Base-by-base conservation (phyloP, 2,888 invertebrate genomes). In the Malthinus seriepunctatus region DNA sequence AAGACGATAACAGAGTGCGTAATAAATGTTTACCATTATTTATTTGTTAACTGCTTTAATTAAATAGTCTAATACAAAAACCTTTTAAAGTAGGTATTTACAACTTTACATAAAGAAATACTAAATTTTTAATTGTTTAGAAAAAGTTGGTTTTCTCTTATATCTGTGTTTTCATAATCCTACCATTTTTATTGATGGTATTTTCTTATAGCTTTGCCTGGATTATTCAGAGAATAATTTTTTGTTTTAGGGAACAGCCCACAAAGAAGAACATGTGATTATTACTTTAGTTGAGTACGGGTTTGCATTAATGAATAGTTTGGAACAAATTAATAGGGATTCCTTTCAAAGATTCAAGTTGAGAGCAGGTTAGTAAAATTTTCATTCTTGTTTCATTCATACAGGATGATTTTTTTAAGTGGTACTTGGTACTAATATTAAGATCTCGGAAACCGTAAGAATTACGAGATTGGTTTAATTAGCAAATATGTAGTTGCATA, bases 261-360 rank as follows among this genome's bases (percentile, higher is more conserved):
- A 88, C 63, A 90, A 90, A 70, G 90, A 91, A 71, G 92, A 95
- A 72, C 91, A 93, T 71, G 93, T 94, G 63, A 90, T 96, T 2
- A 87, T 91, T 10, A 87, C 94, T 8, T 81, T 97, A 70, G 93
- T 96, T n/a, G 96, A 97, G 76, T 97, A 97, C 76, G 96, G 96
- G 1, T 85, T 95, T 55, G 90, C 95, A 32, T 83, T 98, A 73
- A 95, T 95, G 90, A 87, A 90, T 2, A 90, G 94, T 69, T 81
- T 98, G 51, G 96, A 97, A 73, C 93, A 94, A 77, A 94, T 98
- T 73, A 98, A 98, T 80, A 84, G 92, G 68, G 96, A 97, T 79
- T 96, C 97, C 15, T 97, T 97, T 78, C 97, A 98, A 80, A 86
- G 95, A 71, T 98, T 98, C 77, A 91, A 94, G 73, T 83, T 98